Percentiles rank a stretch among this genome's conserved stretches.
phyloP scores from a whole-genome alignment of 2,797 vertebrate species.

The Coendou prehensilis region DNA sequence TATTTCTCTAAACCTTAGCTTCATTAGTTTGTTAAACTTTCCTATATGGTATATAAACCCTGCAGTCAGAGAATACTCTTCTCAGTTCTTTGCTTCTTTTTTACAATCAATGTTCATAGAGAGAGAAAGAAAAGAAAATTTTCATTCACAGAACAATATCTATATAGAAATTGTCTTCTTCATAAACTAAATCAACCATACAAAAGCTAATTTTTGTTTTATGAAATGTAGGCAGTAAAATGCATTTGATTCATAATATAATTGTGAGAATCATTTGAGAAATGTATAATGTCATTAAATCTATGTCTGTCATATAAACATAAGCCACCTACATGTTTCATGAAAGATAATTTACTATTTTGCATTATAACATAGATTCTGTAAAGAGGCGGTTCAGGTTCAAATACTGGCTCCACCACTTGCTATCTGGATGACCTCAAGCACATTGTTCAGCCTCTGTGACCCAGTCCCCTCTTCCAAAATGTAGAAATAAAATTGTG shows the following conservation, averaged over 20 bases:
- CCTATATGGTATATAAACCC: neutral
- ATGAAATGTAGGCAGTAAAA: neutral
- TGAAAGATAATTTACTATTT: neutral
- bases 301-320: neutral
- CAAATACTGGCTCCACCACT: neutral
- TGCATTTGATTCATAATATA: neutral
- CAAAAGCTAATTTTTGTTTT: neutral
- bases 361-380: neutral
- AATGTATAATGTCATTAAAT: neutral
- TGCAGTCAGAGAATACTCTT: neutral
- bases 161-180: neutral
- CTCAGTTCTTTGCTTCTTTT: neutral
- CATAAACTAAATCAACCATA: neutral
- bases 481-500: slow-evolving; percentile 1
- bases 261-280: neutral
- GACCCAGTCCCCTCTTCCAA: neutral
- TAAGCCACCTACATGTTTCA: neutral
- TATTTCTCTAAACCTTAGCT: neutral
- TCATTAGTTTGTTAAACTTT: neutral
- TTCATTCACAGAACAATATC: neutral
- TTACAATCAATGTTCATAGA: neutral
- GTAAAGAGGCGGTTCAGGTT: neutral
- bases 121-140: neutral
- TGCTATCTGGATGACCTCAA: neutral
- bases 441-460: neutral